Percentiles rank a stretch among this genome's conserved stretches.
phyloP scores from a whole-genome alignment of 2,797 vertebrate genomes.

The Cyclopterus lumpus region DNA sequence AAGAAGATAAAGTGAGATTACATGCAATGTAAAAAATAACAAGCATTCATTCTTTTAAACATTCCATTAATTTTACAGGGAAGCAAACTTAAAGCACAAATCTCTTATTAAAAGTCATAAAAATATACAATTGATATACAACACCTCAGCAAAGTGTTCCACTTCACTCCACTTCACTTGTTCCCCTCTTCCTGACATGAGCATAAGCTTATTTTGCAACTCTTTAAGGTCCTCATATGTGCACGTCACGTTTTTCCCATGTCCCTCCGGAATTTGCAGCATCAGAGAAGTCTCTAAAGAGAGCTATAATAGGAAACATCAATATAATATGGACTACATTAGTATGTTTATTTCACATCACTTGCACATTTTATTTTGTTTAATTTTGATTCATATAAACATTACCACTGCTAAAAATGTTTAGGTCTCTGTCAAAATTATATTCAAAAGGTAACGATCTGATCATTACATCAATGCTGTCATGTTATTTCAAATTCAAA shows the following conservation, averaged over 20 bases:
- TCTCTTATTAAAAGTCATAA: not conserved
- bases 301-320: conserved; percentile 72
- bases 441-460: not conserved
- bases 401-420: not conserved
- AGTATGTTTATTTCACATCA: not conserved
- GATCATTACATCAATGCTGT: not conserved
- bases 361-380: not conserved
- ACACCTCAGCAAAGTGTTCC: conserved; percentile 89
- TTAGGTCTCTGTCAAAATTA: not conserved
- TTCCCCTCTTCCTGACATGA: conserved; percentile 92
- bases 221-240: conserved; percentile 88
- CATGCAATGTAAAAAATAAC: not conserved
- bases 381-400: not conserved
- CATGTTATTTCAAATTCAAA: not conserved
- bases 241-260: conserved; percentile 44
- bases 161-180: conserved; percentile 86
- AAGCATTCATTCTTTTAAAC: not conserved
- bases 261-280: conserved; percentile 74
- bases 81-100: not conserved
- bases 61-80: not conserved
- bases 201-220: conserved; percentile 93
- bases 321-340: not conserved
- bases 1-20: conserved; percentile 7
- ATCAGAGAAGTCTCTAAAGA: conserved; percentile 80
- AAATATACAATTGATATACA: not conserved